Percentiles rank a stretch among this genome's conserved stretches.
Conservation (phyloP, 2,113 vertebrate species). For the Callorhinus ursinus region DNA sequence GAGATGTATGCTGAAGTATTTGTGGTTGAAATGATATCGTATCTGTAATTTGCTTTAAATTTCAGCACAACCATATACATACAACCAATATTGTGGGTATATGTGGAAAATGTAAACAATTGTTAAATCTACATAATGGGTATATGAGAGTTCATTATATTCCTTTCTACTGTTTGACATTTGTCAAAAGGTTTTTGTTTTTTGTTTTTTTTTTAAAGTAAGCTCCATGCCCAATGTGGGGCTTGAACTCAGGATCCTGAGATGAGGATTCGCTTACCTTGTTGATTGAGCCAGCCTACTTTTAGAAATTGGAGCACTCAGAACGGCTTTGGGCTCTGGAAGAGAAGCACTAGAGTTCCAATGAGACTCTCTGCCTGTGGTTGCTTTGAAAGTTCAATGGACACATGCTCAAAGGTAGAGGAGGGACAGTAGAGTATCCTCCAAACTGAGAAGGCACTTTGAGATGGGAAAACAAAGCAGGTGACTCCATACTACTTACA, state of each 20-base stretch:
- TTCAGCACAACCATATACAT: neutral
- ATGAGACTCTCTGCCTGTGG: accelerated
- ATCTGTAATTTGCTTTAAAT: constrained; percentile 14
- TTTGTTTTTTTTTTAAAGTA: neutral
- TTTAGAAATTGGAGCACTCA: neutral
- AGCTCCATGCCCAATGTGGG: neutral
- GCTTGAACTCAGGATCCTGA: neutral
- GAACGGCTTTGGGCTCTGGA: neutral
- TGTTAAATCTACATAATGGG: neutral
- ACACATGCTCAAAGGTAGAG: neutral
- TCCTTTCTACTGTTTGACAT: neutral
- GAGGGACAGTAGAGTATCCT: neutral
- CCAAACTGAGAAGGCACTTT: neutral
- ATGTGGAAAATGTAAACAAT: neutral
- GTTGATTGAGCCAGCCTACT: neutral
- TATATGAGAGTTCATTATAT: neutral
- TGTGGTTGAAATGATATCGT: neutral
- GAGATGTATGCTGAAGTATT: neutral
- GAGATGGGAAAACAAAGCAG: neutral
- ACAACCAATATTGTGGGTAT: neutral
- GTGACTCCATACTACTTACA: neutral
- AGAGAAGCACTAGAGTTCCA: neutral
- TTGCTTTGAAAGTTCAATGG: neutral
- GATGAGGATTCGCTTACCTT: neutral
- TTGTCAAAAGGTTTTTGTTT: neutral